A percentile compares a stretch with the other conserved stretches of the same genome.
Conservation (phyloP, 1,140 invertebrate genomes). For the Zaprionus vittiger region DNA sequence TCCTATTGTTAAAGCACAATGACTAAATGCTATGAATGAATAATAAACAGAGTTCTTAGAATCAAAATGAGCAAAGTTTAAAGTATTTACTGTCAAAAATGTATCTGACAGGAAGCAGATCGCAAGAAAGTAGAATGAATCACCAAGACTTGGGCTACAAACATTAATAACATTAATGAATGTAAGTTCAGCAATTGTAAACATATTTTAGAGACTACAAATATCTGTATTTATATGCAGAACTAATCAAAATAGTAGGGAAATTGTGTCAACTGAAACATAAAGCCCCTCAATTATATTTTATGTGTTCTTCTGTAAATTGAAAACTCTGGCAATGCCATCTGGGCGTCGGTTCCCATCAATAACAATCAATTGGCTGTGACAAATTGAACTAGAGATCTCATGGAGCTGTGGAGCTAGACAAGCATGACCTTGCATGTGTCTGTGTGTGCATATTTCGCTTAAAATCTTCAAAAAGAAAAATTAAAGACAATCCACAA, state of each 20-base stretch:
- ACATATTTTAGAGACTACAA: constrained; percentile 36
- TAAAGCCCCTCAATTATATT: constrained; percentile 51
- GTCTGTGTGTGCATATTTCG: not conserved
- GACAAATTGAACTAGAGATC: constrained; percentile 65
- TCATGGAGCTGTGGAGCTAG: constrained; percentile 1
- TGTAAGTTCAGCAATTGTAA: not conserved
- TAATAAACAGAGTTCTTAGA: not conserved
- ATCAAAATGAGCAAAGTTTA: not conserved
- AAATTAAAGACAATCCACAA: constrained; percentile 44
- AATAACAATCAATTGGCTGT: constrained; percentile 80
- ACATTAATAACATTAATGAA: not conserved
- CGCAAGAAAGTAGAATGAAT: not conserved
- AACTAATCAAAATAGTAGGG: not conserved
- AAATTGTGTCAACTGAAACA: constrained; percentile 65
- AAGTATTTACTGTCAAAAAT: not conserved
- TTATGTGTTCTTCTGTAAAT: constrained; percentile 16
- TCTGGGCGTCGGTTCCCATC: constrained; percentile 54
- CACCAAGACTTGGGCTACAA: not conserved
- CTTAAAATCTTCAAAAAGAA: constrained; percentile 16
- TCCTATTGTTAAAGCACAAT: not conserved
- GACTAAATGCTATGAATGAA: not conserved
- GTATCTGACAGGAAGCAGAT: constrained; percentile 1
- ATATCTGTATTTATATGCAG: constrained; percentile 13
- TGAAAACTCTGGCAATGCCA: constrained; percentile 43
- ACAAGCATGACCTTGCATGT: not conserved